Conservation (phyloP, 2,888 invertebrate genomes). For the Xylophagus ater region DNA sequence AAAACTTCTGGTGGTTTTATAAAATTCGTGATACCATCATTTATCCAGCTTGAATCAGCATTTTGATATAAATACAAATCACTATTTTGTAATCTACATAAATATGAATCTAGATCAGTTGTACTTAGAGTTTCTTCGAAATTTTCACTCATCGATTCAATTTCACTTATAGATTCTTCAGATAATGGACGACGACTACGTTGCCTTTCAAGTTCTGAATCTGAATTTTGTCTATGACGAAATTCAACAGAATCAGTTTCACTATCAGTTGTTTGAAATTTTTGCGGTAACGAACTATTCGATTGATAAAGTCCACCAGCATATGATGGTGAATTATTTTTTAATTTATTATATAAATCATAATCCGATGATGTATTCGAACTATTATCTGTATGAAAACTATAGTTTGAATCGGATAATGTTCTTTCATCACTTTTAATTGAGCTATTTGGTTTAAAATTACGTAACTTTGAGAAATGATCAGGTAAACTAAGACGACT, state of each 20-base stretch:
- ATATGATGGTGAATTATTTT: constrained; percentile 31
- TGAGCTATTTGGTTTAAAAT: constrained; percentile 22
- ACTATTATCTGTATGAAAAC: constrained; percentile 37
- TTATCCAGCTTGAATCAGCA: constrained; percentile 21
- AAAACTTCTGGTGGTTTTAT: constrained; percentile 38
- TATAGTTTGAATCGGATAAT: constrained; percentile 37
- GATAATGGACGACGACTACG: constrained; percentile 63
- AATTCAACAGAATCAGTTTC: constrained; percentile 45
- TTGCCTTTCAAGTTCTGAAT: constrained; percentile 47
- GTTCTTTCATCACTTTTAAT: constrained; percentile 25
- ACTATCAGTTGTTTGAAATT: constrained; percentile 24
- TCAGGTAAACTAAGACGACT: constrained; percentile 37
- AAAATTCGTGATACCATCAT: constrained; percentile 29
- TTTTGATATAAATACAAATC: constrained; percentile 37
- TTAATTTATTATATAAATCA: constrained; percentile 36
- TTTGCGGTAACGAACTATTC: constrained; percentile 29
- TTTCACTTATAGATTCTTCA: constrained; percentile 58
- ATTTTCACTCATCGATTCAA: constrained; percentile 47
- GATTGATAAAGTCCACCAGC: constrained; percentile 29
- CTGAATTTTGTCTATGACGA: constrained; percentile 37
- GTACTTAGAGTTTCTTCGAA: constrained; percentile 44
- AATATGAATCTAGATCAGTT: constrained; percentile 56
- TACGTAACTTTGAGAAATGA: constrained; percentile 32
- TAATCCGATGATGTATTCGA: constrained; percentile 37
- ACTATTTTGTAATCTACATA: constrained; percentile 51